phyloP scores from a whole-genome alignment of 2,113 vertebrate genomes.

The Lycocorax pyrrhopterus region DNA sequence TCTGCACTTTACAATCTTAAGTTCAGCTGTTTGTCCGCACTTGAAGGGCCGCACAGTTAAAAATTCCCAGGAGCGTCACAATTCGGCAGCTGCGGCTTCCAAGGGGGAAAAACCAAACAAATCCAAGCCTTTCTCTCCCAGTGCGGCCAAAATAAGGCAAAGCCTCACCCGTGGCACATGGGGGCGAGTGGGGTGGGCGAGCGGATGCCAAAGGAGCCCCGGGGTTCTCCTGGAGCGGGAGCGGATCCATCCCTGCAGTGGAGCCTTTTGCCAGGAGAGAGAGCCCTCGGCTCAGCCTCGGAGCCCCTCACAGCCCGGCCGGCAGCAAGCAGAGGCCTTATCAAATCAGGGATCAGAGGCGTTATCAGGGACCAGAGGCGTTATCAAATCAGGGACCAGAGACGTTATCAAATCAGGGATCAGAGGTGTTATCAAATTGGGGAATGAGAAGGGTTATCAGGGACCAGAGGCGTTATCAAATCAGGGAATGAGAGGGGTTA shows the following conservation, averaged over 20 bases:
- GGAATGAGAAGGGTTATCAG: not conserved
- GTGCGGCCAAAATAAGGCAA: not conserved
- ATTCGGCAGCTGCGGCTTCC: not conserved
- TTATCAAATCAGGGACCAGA: not conserved
- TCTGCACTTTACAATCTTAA: not conserved
- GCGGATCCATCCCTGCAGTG: not conserved
- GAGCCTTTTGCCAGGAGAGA: slow-evolving; percentile 40
- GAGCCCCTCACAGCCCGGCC: not conserved
- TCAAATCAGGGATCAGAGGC: rapidly evolving
- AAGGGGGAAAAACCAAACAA: rapidly evolving
- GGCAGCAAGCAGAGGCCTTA: not conserved
- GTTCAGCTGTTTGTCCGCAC: not conserved
- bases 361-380: no score
- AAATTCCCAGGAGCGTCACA: not conserved
- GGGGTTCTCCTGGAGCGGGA: not conserved
- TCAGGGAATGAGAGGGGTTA: no score
- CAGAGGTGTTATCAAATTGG: no score
- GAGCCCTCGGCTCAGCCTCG: slow-evolving; percentile 30
- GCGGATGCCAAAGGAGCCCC: rapidly evolving
- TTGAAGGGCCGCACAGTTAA: not conserved
- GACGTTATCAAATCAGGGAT: not conserved
- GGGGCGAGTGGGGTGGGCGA: not conserved
- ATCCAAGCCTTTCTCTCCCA: not conserved
- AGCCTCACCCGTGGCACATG: not conserved
- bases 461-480: no score